These are phyloP conservation scores for Calliphora vicina DNA, from an alignment of 1,140 invertebrate species.

Conservation along the genomic window DNA sequence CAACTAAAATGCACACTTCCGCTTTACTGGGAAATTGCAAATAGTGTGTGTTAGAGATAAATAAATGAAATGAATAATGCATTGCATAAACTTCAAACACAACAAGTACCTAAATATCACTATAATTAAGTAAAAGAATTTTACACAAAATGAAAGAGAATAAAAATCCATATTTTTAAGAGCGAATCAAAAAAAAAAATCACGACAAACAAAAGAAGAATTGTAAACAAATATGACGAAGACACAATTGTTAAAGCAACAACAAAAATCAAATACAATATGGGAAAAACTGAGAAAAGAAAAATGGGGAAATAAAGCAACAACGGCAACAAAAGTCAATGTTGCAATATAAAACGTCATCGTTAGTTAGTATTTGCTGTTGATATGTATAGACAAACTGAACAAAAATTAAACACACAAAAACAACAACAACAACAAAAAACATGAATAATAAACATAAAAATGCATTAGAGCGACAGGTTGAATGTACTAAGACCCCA, in stretches of 20 bases:
- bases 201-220: neutral
- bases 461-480: slow-evolving; percentile 32
- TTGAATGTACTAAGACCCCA: slow-evolving; percentile 19
- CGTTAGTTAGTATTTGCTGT: slow-evolving; percentile 1
- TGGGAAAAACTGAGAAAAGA: neutral
- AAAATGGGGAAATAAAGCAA: neutral
- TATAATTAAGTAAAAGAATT: no score
- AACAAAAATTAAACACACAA: neutral
- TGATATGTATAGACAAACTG: neutral
- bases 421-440: slow-evolving; percentile 1
- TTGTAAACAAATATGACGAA: neutral
- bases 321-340: slow-evolving; percentile 33
- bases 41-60: neutral
- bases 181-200: neutral
- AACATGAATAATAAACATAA: slow-evolving; percentile 18
- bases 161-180: neutral
- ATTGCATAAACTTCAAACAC: no score
- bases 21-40: slow-evolving; percentile 24
- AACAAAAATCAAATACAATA: neutral
- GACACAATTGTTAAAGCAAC: neutral
- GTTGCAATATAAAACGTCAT: slow-evolving; percentile 16
- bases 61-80: neutral
- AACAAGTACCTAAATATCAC: no score
- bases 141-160: neutral
- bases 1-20: slow-evolving; percentile 12